Evolutionary conservation across 2,797 vertebrate species (phyloP), one percentile per base, ranked within the genome.

Genomic region (Gymnopithys bicolor): DNA sequence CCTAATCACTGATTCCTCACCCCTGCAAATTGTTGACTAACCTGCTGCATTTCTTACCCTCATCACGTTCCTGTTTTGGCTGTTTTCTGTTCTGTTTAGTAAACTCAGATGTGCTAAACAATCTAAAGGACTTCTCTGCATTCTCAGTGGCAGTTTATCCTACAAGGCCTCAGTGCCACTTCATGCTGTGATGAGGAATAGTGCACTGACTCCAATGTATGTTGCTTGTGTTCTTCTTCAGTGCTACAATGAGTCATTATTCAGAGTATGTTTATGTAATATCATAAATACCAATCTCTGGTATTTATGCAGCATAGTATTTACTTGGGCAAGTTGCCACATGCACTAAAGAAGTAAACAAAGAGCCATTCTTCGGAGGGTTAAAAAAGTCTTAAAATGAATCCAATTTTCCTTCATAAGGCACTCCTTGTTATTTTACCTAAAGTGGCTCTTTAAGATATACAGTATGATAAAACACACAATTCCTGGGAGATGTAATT

Each of bases 301-400:
- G 96, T 97, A 97, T 98, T 97, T 98, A 97, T 97, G 97, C 95
- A 97, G 97, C 95, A 89, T 95, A 97, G 96, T 97, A 97, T 98
- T 98, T 97, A 96, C 87, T 89, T 97, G 97, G 98, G 98, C 98
- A 97, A 95, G 98, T 94, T 96, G 98, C 98, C 98, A 98, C 97
- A 96, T 96, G 97, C 77, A 95, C 95, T 95, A 87, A 87, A 97
- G 96, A 93, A 94, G 97, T 97, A 98, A 98, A 98, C 98, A 98
- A 98, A 98, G 97, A 96, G 55, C 97, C 96, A 97, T 98, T 98
- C 97, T 98, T 98, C 60, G 76, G 93, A 96, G 92, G 96, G 91
- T 96, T 97, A 97, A 96, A 96, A 97, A 97, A 97, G 88, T 86
- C 96, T 98, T 94, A 95, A 96, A 97, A 97, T 95, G 89, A 84